These are phyloP conservation scores for Danio jaintianensis DNA, from an alignment of 2,797 vertebrate genomes.

Conservation along the genomic window DNA sequence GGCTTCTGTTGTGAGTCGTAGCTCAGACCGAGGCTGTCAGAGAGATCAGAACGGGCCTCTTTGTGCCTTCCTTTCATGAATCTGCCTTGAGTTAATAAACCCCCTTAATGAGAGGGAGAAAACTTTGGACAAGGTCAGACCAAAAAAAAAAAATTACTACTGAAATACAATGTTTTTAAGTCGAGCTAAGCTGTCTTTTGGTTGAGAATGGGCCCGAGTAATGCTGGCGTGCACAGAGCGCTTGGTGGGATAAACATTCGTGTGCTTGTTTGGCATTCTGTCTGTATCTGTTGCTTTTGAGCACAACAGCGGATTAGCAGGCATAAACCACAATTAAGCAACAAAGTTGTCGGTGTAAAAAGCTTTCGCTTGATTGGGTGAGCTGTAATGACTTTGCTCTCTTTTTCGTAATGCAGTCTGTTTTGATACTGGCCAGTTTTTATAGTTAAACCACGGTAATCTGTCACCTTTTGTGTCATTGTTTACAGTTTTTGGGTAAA, in stretches of 20 bases:
- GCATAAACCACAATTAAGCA: conserved; percentile 76
- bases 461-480: background rate
- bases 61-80: conserved; percentile 80
- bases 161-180: conserved; percentile 78
- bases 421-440: conserved; percentile 5
- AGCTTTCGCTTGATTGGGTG: conserved; percentile 56
- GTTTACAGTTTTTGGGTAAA: background rate
- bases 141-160: conserved; percentile 73
- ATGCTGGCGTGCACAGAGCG: conserved; percentile 66
- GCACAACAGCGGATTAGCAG: conserved; percentile 70
- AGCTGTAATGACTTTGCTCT: conserved; percentile 68
- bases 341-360: conserved; percentile 57
- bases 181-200: conserved; percentile 74
- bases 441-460: background rate
- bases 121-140: conserved; percentile 81
- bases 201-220: conserved; percentile 56
- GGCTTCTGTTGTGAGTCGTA: conserved; percentile 78
- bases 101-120: conserved; percentile 76
- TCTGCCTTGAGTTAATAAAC: conserved; percentile 80
- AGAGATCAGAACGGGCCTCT: conserved; percentile 78
- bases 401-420: conserved; percentile 5
- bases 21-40: conserved; percentile 77
- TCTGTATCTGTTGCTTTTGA: conserved; percentile 38
- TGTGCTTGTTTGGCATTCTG: conserved; percentile 66
- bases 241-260: conserved; percentile 69